Base-by-base conservation (phyloP, 1,140 invertebrate species). In the Drosophila ohnishii region DNA sequence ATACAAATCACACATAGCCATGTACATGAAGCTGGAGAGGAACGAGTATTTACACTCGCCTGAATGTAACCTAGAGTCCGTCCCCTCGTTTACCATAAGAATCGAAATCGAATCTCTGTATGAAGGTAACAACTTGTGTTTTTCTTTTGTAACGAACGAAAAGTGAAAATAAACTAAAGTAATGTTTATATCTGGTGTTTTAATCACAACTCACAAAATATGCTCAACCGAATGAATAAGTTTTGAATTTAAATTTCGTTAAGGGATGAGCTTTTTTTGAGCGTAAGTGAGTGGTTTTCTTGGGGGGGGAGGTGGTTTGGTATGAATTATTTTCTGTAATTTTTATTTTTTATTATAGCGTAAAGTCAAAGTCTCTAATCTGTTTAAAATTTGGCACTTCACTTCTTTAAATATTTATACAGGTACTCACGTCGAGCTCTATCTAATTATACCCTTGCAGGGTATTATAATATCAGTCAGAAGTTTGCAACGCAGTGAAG, bases 41-140 rank as follows among this genome's bases (percentile, higher is more conserved):
- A 19, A 6, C 14, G 34, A 45, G 48, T 19, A 66, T 45, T 30
- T 22, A 19, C 19, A 13, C 8, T 11, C 16, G 25, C 22, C 25
- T 22, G 42, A 34, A 35, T 22, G 19, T 56, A 65, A 56, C 50
- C 39, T 25, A 35, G 53, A 67, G 50, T 80, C 69, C 74, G 69
- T 86, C 79, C 67, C 67, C 75, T 64, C 32, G 34, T 55, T 55
- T 78, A 76, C 45, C 22, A 8, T 77, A 75, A 78, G 78, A 70
- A 67, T 56, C 56, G 35, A 77, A 28, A 28, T 28, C 25, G 25
- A 28, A 73, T 73, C 60, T 66, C 61, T 70, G 5, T 34, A 47
- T 47, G 42, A 69, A 69, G 35, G 19, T 37, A 53, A 53, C 63
- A 39, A 37, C 50, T 47, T 57, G 50, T 57, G 64, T 71, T 71